These are phyloP conservation scores for Thymallus thymallus DNA, from an alignment of 2,113 vertebrate genomes.

Conservation along the genomic window DNA sequence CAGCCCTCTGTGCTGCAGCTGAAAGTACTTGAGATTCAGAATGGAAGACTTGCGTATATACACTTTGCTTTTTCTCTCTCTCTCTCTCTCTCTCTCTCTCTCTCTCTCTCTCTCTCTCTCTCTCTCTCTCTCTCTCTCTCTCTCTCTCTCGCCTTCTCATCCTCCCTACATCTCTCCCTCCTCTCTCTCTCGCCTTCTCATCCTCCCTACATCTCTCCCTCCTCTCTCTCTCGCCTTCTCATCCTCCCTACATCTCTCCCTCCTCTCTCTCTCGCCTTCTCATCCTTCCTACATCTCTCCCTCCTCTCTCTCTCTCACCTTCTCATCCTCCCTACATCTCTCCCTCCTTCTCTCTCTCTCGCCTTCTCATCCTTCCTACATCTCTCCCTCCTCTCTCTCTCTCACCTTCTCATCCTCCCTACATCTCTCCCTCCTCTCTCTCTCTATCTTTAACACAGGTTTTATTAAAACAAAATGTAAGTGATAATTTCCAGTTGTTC, in stretches of 20 bases:
- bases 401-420: not conserved
- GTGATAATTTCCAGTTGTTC: too few species aligned
- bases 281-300: too few species aligned
- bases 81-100: not conserved
- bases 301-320: not conserved
- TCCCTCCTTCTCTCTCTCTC: not conserved
- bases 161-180: conserved; percentile 2
- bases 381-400: not conserved
- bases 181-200: not conserved
- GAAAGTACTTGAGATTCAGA: conserved; percentile 35
- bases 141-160: not conserved
- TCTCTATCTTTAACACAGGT: not conserved
- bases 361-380: too few species aligned
- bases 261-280: not conserved
- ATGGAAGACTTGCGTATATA: conserved; percentile 33
- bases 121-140: not conserved
- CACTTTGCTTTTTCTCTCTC: conserved; percentile 28
- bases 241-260: too few species aligned
- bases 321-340: too few species aligned
- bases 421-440: not conserved
- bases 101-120: not conserved
- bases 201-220: not conserved
- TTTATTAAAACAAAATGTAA: too few species aligned
- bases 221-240: not conserved
- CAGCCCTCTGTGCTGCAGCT: conserved; percentile 20